phyloP scores from a whole-genome alignment of 2,888 invertebrate species.

The Platynereis dumerilii region DNA sequence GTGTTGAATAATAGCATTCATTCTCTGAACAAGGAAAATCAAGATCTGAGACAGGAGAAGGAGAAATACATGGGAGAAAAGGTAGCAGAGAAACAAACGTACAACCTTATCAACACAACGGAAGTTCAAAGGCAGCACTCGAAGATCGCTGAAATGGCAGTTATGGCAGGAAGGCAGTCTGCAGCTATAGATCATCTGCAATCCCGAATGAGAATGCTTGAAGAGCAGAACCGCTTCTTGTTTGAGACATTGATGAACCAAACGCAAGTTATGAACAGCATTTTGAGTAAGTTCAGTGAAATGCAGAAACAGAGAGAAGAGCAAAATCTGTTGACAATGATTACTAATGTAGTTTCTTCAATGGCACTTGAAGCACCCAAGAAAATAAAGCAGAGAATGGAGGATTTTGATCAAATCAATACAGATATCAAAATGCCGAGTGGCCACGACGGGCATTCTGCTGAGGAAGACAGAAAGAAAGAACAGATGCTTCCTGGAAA shows the following conservation, averaged over 20 bases:
- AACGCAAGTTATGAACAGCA: slow-evolving; percentile 4
- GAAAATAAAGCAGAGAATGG: background rate
- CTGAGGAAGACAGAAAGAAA: background rate
- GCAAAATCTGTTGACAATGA: background rate
- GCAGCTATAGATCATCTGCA: slow-evolving; percentile 21
- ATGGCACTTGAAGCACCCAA: too few relatives aligned
- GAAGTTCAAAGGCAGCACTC: slow-evolving; percentile 43
- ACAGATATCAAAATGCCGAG: background rate
- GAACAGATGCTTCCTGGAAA: background rate
- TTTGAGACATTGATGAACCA: slow-evolving; percentile 15
- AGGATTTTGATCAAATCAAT: background rate
- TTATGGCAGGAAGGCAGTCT: slow-evolving; percentile 44
- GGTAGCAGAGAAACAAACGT: too few relatives aligned
- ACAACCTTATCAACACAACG: background rate
- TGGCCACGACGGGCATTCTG: background rate
- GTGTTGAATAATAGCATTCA: slow-evolving; percentile 48
- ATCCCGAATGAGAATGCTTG: slow-evolving; percentile 30
- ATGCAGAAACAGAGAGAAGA: slow-evolving; percentile 10
- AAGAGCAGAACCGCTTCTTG: slow-evolving; percentile 40
- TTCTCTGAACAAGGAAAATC: slow-evolving; percentile 43
- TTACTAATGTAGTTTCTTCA: background rate
- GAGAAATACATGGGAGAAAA: background rate
- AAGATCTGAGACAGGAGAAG: slow-evolving; percentile 36
- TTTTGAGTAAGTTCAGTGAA: slow-evolving; percentile 14
- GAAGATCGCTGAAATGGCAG: slow-evolving; percentile 43